Evolutionary conservation across 2,888 invertebrate genomes (phyloP), one percentile per base, ranked within the genome.

Genomic region (Phasia obesa): DNA sequence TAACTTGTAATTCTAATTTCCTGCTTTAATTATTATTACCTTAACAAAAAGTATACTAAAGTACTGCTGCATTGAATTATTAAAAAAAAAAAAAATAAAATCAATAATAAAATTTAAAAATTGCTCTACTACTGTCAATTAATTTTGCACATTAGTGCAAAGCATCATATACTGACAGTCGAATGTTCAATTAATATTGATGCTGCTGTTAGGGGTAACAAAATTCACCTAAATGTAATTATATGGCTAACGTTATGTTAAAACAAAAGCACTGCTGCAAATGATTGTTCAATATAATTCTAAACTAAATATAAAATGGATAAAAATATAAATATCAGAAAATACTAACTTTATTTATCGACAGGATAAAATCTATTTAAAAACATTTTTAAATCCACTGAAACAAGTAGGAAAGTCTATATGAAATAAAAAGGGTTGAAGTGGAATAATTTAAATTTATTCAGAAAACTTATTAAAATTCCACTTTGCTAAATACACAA

Each of bases 201-300:
- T 38, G 4, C 11, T 1, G 55, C 31, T 44, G 17, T 31, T 31
- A 53, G 74, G 49, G 17, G 11, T 21, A 64, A 31, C 11, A 25
- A 53, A 62, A 53, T 53, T 53, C 31, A 27, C 31, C 4, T n/a
- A 62, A 62, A 64, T 64, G 55, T 55, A 13, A 53, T 74, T 74
- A 47, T 21, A 31, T 47, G 9, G 25, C 55, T 55, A 75, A 65
- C 9, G 13, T 2, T 57, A 47, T 75, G 17, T 65, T 31, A 64
- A 38, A 47, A 35, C n/a, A 57, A 64, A 38, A 47, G 23, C 23
- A 65, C 27, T 47, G 44, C 23, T 17, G 15, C 25, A 47, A 38
- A 47, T 57, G 17, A 57, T 11, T 35, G 35, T 25, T 7, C 31
- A 27, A 44, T 44, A 44, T 74, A 64, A 74, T 64, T 74, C 44